Evolutionary conservation across 2,888 invertebrate species (phyloP), one percentile per base, ranked within the genome.

Genomic region (Drosophila greeni): DNA sequence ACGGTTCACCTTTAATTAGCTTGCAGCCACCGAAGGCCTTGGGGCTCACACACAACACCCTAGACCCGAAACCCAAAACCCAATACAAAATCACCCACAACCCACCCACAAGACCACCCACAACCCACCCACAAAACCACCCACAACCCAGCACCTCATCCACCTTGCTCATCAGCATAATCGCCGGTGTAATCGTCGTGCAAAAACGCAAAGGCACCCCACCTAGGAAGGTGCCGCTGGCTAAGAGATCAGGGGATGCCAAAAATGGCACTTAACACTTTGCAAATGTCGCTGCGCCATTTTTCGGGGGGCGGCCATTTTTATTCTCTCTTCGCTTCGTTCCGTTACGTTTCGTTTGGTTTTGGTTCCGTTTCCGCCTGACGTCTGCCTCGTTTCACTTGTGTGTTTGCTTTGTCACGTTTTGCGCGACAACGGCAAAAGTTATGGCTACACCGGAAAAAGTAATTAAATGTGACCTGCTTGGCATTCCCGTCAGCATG

Each of bases 261-360:
- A 39, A 43, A 58, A 60, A 47, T 60, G 62, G 51, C 62, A 64
- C 64, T 64, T 64, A 65, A 64, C 66, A 66, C 57, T 51, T 66
- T 56, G 45, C 51, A 51, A 61, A 61, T 61, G 61, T 64, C 53
- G 37, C 66, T 29, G 66, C 66, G 66, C 66, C 62, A 53, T 65
- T 61, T 61, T 52, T 3, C 52, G 29, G 16, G 65, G 29, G 16
- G 16, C 62, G 48, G 36, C 42, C 51, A 49, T 42, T 62, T 62
- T 48, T 31, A 57, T 39, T 53, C 36, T 48, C 45, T 48, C 26
- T 16, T 26, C 31, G 33, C 18, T 20, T 12, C 39, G 37, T n/a
- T 34, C 8, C 36, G 16, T 18, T 51, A 2, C 20, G 26, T 39
- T 51, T 36, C 26, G n/a, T 42, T 31, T 51, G 7, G 39, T 5